A percentile compares a stretch with the other conserved stretches of the same genome.
phyloP scores from a whole-genome alignment of 1,140 invertebrate species.

The Zaprionus ghesquierei region DNA sequence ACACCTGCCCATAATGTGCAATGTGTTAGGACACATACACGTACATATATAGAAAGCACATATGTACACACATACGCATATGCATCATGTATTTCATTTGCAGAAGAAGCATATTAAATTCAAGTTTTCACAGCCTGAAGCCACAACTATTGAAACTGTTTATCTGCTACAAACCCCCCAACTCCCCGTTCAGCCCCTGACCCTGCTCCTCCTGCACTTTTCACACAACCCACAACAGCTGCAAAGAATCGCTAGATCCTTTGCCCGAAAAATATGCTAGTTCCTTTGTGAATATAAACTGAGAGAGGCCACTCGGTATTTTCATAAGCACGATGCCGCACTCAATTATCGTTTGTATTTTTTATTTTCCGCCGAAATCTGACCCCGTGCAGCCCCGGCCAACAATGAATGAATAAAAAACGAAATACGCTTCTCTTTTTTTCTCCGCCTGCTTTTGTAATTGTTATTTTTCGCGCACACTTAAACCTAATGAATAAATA shows the following conservation, averaged over 20 bases:
- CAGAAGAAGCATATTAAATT: not conserved
- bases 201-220: conserved; percentile 16
- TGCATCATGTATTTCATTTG: not conserved
- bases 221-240: conserved; percentile 45
- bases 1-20: conserved; percentile 42
- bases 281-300: conserved; percentile 21
- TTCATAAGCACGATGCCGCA: conserved; percentile 56
- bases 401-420: conserved; percentile 46
- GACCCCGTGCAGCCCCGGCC: conserved; percentile 49
- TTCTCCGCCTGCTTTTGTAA: conserved; percentile 65
- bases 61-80: not conserved
- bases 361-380: conserved; percentile 58
- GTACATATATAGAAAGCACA: not conserved
- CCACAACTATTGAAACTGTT: not conserved
- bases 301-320: conserved; percentile 51
- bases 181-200: not conserved
- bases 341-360: conserved; percentile 69
- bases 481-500: conserved; percentile 81
- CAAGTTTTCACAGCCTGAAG: not conserved
- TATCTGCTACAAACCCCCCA: not conserved
- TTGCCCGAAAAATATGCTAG: conserved; percentile 34
- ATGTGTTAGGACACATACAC: conserved; percentile 27
- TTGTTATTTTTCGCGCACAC: conserved; percentile 81
- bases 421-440: conserved; percentile 50
- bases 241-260: conserved; percentile 42